Base-by-base conservation (phyloP, 2,888 invertebrate species). In the Bhutanitis thaidina region DNA sequence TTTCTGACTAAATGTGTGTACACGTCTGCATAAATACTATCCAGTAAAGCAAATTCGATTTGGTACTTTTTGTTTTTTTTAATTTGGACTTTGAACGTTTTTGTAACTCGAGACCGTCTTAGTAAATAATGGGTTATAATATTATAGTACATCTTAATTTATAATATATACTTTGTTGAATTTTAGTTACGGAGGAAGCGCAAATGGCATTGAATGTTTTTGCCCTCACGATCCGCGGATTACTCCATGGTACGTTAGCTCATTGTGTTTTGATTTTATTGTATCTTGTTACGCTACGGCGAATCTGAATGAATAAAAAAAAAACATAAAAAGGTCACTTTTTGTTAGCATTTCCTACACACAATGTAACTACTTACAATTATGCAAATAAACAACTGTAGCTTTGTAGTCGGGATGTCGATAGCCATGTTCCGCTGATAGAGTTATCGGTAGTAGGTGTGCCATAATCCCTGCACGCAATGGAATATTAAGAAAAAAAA, bases 121-220 rank as follows among this genome's bases (percentile, higher is more conserved):
- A 20, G 20, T 5, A 20, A 20, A 20, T 5, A 5, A 20, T 20
- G 2, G 20, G 2, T 20, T 20, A 20, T 20, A 20, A 5, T 20
- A 20, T 20, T 20, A 4, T 8, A 27, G 5, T 27, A 27, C 1
- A 27, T 27, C 8, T 36, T 8, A 7, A 13, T 15, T 37, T 37
- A 7, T 12, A 8, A n/a, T 8, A 27, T 35, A 48, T 27, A 29
- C 3, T 27, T 3, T 15, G 14, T 35, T n/a, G 35, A 29, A 30
- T 43, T n/a, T 43, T 16, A 29, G 30, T 43, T 16, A 49, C 16
- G 16, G 20, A 43, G 49, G 58, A 71, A 69, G 68, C 71, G 76
- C 77, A 76, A 79, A 77, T 80, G 78, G 73, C 80, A 82, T 79
- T 80, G 80, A 69, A 71, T 71, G 71, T 80, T 83, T 82, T 81